Evolutionary conservation across 35 echinoderm and acorn worm genomes (phyloP).

Genomic region (Nesometra sesokonis): DNA sequence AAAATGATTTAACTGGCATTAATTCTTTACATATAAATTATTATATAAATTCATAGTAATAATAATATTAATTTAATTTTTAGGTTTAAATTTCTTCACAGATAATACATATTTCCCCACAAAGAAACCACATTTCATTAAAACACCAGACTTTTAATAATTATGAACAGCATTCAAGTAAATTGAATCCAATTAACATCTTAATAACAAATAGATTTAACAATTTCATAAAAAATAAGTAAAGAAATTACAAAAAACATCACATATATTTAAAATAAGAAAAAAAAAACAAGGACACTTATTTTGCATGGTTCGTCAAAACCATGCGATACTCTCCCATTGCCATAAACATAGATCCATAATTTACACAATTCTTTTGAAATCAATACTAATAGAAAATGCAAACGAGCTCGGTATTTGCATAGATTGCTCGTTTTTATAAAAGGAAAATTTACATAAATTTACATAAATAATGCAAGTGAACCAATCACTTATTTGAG

Average conservation of each 20-base stretch:
- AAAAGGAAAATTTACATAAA: background rate
- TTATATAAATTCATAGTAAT: too few species aligned
- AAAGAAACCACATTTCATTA: too few species aligned
- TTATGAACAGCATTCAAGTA: too few species aligned
- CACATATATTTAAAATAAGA: background rate
- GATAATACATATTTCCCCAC: too few species aligned
- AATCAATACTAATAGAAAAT: background rate
- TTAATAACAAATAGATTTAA: too few species aligned
- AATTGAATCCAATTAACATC: too few species aligned
- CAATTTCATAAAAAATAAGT: background rate
- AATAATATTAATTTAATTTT: too few species aligned
- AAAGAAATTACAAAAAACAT: background rate
- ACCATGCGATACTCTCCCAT: background rate
- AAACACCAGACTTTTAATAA: too few species aligned
- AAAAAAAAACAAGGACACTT: background rate
- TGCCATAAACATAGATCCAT: background rate
- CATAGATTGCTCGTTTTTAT: background rate
- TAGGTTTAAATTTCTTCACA: too few species aligned
- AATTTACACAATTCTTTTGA: background rate
- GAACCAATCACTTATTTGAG: too few species aligned
- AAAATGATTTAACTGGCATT: too few species aligned
- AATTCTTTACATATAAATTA: too few species aligned
- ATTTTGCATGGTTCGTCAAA: background rate
- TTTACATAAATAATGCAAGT: background rate
- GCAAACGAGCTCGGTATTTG: background rate